Evolutionary conservation across 2,113 vertebrate species (phyloP), one percentile per base, ranked within the genome.

Genomic region (Azemiops feae): DNA sequence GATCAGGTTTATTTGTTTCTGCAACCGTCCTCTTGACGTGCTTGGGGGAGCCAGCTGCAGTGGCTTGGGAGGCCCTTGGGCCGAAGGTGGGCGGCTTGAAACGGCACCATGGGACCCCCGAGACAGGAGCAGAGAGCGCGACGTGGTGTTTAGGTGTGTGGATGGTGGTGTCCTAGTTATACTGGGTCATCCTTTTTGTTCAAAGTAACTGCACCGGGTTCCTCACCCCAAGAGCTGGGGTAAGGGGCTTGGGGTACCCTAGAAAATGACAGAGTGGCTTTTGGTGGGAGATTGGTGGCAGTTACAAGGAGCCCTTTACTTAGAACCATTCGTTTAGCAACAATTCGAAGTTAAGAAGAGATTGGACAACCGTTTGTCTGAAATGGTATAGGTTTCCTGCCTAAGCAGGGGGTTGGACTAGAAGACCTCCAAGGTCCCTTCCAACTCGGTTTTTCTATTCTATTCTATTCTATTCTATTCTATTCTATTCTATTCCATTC

Each of bases 1-100:
- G 95, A 94, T 96, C 96, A 96, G 45, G 55, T 93, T 54, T 90
- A 64, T 87, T 86, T 64, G 89, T 43, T 90, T 45, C 74, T 64
- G 89, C 88, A n/a, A n/a, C 30, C 1, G 14, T 22, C 30, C 89
- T 55, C 7, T n/a, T 81, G 20, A 23, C 23, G 10, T 86, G 30
- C 9, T 39, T 43, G 88, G 0, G 0, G 1, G 34, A 90, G 96
- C 18, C 90, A 95, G 94, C 93, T 2, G 91, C 92, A 94, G 60
- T 93, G 93, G 92, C 57, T n/a, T n/a, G 50, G 5, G 92, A 92
- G 92, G 91, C 0, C 0, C 43, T 47, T 27, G n/a, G 14, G 60
- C 4, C 27, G 0, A 9, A 43, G 27, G n/a, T 5, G 0, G 16
- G 86, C 27, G 0, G 7, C 58, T n/a, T 27, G 1, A 2, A 9